Evolutionary conservation across 2,797 vertebrate species (phyloP).

Genomic region (Sphenodon punctatus): DNA sequence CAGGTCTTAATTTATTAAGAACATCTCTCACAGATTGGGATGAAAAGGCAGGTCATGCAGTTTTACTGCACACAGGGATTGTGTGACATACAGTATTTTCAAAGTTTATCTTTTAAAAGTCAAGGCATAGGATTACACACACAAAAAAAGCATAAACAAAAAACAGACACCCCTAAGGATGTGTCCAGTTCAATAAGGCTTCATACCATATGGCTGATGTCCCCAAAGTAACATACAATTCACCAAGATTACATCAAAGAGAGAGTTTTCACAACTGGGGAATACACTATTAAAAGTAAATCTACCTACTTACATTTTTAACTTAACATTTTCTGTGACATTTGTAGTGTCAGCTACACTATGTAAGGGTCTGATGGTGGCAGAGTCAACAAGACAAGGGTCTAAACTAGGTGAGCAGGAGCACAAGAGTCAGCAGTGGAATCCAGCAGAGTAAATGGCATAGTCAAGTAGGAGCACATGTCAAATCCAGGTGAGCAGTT

Average conservation of each 20-base stretch:
- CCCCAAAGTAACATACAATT: too few species aligned
- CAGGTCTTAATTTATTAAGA: neutral
- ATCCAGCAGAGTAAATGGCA: too few species aligned
- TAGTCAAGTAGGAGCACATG: too few species aligned
- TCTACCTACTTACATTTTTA: rapidly evolving
- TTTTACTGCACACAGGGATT: rapidly evolving
- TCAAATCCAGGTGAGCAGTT: too few species aligned
- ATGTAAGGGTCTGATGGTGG: too few species aligned
- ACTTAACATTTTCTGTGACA: neutral
- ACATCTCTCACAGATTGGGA: neutral
- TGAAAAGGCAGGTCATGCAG: neutral
- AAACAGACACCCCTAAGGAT: rapidly evolving
- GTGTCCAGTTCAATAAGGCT: rapidly evolving
- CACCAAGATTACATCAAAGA: too few species aligned
- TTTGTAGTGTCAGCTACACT: too few species aligned
- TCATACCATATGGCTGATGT: neutral
- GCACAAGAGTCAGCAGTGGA: too few species aligned
- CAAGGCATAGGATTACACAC: neutral
- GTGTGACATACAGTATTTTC: too few species aligned
- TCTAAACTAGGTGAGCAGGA: too few species aligned
- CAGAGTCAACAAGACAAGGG: too few species aligned
- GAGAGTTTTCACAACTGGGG: rapidly evolving
- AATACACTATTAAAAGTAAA: rapidly evolving
- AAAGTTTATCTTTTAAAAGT: too few species aligned
- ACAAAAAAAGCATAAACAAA: neutral